Percentiles rank a stretch among this genome's conserved stretches.
These are phyloP conservation scores for Notolabrus celidotus DNA, from an alignment of 2,797 vertebrate species.

Conservation along the genomic window DNA sequence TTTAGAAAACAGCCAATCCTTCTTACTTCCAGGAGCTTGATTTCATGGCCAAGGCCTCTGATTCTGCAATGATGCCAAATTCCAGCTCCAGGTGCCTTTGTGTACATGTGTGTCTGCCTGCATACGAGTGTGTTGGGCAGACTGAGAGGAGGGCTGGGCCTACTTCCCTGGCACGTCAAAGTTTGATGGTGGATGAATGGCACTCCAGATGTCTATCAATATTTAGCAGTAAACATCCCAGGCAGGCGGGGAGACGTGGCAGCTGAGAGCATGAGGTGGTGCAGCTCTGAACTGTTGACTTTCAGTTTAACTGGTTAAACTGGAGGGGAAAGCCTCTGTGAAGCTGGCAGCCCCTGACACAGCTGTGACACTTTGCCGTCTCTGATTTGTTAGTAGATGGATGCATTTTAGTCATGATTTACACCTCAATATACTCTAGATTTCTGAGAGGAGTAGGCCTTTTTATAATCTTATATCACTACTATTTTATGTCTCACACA, in stretches of 20 bases:
- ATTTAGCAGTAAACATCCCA: slow-evolving; percentile 87
- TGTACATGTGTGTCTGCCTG: slow-evolving; percentile 38
- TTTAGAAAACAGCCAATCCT: slow-evolving; percentile 70
- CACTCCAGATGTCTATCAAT: slow-evolving; percentile 89
- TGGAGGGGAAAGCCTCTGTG: slow-evolving; percentile 51
- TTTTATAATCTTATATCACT: neutral
- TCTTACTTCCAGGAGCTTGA: slow-evolving; percentile 55
- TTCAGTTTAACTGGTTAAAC: slow-evolving; percentile 60
- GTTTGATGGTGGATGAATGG: slow-evolving; percentile 82
- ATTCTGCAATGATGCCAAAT: slow-evolving; percentile 63
- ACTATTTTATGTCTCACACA: too few species aligned
- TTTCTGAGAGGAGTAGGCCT: neutral
- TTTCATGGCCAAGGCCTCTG: slow-evolving; percentile 65
- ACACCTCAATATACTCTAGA: neutral
- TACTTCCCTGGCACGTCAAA: slow-evolving; percentile 71
- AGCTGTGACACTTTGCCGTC: slow-evolving; percentile 39
- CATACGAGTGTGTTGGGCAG: slow-evolving; percentile 30
- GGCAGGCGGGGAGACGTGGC: slow-evolving; percentile 77
- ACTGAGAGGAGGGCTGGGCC: slow-evolving; percentile 62
- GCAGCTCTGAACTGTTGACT: slow-evolving; percentile 67
- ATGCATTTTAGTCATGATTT: neutral
- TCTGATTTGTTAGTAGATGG: neutral
- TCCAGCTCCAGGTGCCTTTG: slow-evolving; percentile 52
- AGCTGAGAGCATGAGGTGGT: slow-evolving; percentile 76
- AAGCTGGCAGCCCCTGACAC: slow-evolving; percentile 37